phyloP scores from a whole-genome alignment of 2,888 invertebrate genomes.

The Diarsia dahlii region DNA sequence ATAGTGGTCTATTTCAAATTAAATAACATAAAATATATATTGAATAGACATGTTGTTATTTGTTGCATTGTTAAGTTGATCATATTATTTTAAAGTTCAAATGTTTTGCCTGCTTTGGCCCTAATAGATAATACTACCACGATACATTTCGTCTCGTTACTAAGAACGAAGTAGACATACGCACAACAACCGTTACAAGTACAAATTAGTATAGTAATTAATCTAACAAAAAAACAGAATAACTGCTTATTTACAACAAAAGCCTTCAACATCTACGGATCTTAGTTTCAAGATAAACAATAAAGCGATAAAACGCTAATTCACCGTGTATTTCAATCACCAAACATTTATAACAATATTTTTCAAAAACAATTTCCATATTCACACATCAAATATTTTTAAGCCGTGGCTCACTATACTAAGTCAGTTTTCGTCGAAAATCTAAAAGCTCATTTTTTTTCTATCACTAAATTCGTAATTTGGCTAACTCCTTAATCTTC shows the following conservation, averaged over 20 bases:
- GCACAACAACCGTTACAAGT: no score
- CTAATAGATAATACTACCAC: no score
- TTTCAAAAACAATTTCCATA: background rate
- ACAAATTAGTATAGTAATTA: no score
- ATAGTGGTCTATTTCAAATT: background rate
- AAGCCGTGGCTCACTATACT: background rate
- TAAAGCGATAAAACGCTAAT: background rate
- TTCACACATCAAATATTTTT: background rate
- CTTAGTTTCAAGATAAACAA: background rate
- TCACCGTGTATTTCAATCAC: background rate
- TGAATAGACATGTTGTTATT: background rate
- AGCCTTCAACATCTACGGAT: background rate
- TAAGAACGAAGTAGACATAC: background rate
- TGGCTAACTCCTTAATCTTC: constrained; percentile 21
- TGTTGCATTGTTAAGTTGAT: background rate
- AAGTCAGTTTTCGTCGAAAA: background rate
- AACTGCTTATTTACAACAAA: background rate
- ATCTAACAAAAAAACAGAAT: background rate
- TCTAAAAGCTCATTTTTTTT: constrained; percentile 14
- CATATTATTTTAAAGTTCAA: no score
- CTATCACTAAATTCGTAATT: constrained; percentile 30
- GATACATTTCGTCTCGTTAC: background rate
- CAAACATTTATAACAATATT: background rate
- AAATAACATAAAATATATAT: background rate
- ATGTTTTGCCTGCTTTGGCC: background rate